These are phyloP conservation scores for Myotis pilosus DNA, from an alignment of 2,797 vertebrate genomes.

Conservation along the genomic window DNA sequence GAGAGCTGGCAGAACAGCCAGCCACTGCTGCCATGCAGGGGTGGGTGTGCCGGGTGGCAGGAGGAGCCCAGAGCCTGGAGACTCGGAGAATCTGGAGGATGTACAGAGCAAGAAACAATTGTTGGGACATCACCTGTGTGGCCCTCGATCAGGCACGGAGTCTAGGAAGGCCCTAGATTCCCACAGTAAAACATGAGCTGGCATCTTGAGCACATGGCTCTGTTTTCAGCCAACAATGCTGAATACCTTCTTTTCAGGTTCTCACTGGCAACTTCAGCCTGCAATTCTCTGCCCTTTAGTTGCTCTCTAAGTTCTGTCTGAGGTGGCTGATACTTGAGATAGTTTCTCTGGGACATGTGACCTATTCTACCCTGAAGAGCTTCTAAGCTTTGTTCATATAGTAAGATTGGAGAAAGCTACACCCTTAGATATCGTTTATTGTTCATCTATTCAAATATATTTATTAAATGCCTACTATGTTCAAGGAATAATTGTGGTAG, in stretches of 20 bases:
- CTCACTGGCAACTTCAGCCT: background rate
- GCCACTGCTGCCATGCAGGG: background rate
- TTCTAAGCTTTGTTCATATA: background rate
- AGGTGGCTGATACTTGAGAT: background rate
- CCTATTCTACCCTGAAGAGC: slow-evolving; percentile 9
- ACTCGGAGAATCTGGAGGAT: background rate
- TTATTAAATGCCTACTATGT: background rate
- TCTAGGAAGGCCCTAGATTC: background rate
- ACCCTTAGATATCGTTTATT: background rate
- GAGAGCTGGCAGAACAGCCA: background rate
- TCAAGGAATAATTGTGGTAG: background rate
- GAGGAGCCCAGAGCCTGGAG: background rate
- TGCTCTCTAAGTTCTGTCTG: background rate
- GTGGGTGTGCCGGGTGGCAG: no score
- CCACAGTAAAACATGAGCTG: slow-evolving; percentile 16
- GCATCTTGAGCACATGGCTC: background rate
- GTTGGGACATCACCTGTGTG: background rate
- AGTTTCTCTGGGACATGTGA: background rate
- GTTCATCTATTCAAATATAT: slow-evolving; percentile 31
- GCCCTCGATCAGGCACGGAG: background rate
- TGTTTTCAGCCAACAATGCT: background rate
- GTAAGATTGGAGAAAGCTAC: background rate
- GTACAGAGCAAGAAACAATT: background rate
- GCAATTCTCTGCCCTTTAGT: slow-evolving; percentile 7
- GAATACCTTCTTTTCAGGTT: background rate